Base-by-base conservation (phyloP, 1,140 invertebrate genomes). In the Yoshiicerus persimilis region DNA sequence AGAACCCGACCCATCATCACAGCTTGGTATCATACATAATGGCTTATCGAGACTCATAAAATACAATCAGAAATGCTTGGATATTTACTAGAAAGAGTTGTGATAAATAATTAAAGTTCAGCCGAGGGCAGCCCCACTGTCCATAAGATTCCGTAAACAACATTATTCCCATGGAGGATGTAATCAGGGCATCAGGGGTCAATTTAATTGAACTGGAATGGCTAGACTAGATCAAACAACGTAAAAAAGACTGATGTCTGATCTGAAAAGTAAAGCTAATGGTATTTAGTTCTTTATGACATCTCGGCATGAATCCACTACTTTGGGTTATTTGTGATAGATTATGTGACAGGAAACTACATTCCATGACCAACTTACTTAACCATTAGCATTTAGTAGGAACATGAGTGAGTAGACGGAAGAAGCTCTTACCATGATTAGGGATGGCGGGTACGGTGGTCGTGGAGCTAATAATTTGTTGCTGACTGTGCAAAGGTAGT, bases 391-490 rank as follows among this genome's bases (percentile, higher is more conserved):
- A n/a, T 47, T 47, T 20, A 20, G 41, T 20, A 41, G 39, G 47
- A 36, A 20, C 25, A 80, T 80, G 75, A 80, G 38, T 80, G 38
- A 80, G 38, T 80, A n/a, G 85, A 86, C 8, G 77, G 32, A 8
- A 56, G 16, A 70, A 56, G 41, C 38, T 70, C 83, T 88, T 84
- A 88, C 87, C 87, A 41, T 88, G 87, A 85, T 85, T 88, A 84
- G 87, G 30, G 13, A 85, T 20, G 36, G 41, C 41, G 6, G 87
- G 30, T 36, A 70, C 25, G 10, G 83, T 27, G 11, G 80, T 38
- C 27, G 32, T n/a, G 23, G 75, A 80, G 75, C 75, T 80, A 80
- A 80, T 80, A 80, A 80, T 38, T 80, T 88, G 87, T 36, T 88
- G 87, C 70, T 56, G 38, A 84, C n/a, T 80, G 84, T 36, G 30